Evolutionary conservation across 1,140 invertebrate genomes (phyloP).

Genomic region (Drosophila insularis): DNA sequence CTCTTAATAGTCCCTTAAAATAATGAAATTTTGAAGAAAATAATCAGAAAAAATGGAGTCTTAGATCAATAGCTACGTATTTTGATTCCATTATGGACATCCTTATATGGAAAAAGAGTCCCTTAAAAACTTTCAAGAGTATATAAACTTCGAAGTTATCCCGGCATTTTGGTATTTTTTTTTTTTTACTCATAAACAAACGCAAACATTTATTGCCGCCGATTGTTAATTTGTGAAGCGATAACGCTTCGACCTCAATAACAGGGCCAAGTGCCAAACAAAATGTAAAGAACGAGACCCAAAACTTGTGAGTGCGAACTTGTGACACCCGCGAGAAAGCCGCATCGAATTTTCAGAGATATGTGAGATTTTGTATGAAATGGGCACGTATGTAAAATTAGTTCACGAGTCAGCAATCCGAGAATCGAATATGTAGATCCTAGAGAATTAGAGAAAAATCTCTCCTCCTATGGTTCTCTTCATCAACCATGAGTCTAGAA

Average conservation of each 20-base stretch:
- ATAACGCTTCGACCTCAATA: slow-evolving; percentile 65
- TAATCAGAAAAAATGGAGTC: too few relatives aligned
- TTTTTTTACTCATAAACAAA: slow-evolving; percentile 66
- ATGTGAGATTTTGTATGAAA: not conserved
- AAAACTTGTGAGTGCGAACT: slow-evolving; percentile 50
- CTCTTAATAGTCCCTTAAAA: too few relatives aligned
- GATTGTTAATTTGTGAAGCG: slow-evolving; percentile 82
- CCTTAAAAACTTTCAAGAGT: too few relatives aligned
- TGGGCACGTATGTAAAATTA: not conserved
- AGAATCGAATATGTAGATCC: too few relatives aligned
- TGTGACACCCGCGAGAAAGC: slow-evolving; percentile 59
- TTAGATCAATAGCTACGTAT: too few relatives aligned
- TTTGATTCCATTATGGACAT: too few relatives aligned
- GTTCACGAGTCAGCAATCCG: not conserved
- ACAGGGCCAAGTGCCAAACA: slow-evolving; percentile 16
- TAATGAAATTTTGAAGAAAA: too few relatives aligned
- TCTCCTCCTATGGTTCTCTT: too few relatives aligned
- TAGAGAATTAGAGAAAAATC: too few relatives aligned
- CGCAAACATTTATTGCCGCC: slow-evolving; percentile 78
- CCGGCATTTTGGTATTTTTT: not conserved
- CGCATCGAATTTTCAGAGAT: not conserved
- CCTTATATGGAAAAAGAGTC: too few relatives aligned
- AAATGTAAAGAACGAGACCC: slow-evolving; percentile 33
- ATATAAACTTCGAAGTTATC: too few relatives aligned
- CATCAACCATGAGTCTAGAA: too few relatives aligned